Percentiles rank a stretch among this genome's conserved stretches.
phyloP scores from a whole-genome alignment of 2,888 invertebrate genomes.

The Meteorus cinctellus region DNA sequence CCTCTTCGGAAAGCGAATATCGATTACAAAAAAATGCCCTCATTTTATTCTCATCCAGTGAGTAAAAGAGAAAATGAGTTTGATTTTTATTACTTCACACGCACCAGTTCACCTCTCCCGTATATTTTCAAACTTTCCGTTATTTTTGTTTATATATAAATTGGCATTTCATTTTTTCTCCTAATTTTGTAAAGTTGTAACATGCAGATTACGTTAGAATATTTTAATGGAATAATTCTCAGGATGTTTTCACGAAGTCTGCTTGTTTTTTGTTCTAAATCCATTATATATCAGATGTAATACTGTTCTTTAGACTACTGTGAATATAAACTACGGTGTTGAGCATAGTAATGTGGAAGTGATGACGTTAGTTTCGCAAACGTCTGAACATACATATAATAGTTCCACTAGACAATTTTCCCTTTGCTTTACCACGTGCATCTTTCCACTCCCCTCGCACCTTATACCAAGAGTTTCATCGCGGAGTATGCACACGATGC shows the following conservation, averaged over 20 bases:
- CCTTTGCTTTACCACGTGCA: conserved; percentile 3
- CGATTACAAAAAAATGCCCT: conserved; percentile 32
- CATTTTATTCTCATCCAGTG: conserved; percentile 16
- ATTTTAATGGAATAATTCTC: neutral
- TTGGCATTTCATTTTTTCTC: neutral
- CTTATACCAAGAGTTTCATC: conserved; percentile 10
- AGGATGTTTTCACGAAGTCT: neutral
- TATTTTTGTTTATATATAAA: neutral
- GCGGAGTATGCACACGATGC: conserved; percentile 27
- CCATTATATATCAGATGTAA: neutral
- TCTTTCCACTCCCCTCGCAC: neutral
- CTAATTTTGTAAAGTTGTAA: neutral
- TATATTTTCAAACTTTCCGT: neutral
- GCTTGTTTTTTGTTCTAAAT: neutral
- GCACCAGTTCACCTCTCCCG: neutral
- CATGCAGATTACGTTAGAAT: neutral
- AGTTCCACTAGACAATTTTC: conserved; percentile 8
- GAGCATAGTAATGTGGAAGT: conserved; percentile 33
- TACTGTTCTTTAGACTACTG: neutral
- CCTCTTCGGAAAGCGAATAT: conserved; percentile 29
- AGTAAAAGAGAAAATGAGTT: conserved; percentile 37
- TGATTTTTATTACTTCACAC: conserved; percentile 16
- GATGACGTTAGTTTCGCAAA: conserved; percentile 37
- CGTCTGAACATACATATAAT: conserved; percentile 25
- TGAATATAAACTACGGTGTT: conserved; percentile 22